Conservation (phyloP, 92 coral and sea anemone species). For the Porites evermanni region DNA sequence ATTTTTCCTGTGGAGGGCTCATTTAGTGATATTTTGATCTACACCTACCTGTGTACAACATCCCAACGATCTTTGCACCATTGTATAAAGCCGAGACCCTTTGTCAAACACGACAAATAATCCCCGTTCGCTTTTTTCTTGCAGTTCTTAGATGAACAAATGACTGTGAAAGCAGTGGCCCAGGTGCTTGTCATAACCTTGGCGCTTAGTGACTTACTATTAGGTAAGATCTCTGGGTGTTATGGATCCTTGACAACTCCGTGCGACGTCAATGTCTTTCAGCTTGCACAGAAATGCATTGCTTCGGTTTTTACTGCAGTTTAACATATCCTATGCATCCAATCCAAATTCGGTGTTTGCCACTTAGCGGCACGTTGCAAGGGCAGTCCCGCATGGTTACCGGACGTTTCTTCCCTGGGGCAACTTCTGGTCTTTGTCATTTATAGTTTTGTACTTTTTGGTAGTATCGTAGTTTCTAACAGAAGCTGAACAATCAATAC, state of each 20-base stretch:
- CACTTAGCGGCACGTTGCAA: too few species aligned
- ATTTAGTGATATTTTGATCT: neutral
- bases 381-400: too few species aligned
- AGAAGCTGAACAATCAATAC: too few species aligned
- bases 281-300: neutral
- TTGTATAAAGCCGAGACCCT: neutral
- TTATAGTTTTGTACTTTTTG: too few species aligned
- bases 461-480: too few species aligned
- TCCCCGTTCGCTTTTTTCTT: neutral
- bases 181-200: conserved; percentile 9
- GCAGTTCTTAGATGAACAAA: conserved; percentile 44
- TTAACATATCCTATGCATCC: too few species aligned
- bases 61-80: neutral
- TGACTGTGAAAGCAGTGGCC: conserved; percentile 29
- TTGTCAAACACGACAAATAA: too few species aligned
- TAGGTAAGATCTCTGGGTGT: conserved; percentile 17
- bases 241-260: neutral
- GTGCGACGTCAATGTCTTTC: neutral
- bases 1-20: neutral
- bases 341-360: too few species aligned
- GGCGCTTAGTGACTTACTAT: conserved; percentile 1
- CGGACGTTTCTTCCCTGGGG: too few species aligned
- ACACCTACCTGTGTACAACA: neutral
- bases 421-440: too few species aligned
- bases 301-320: too few species aligned